A percentile compares a stretch with the other conserved stretches of the same genome.
phyloP scores from a whole-genome alignment of 2,797 vertebrate genomes.

The Takifugu rubripes region DNA sequence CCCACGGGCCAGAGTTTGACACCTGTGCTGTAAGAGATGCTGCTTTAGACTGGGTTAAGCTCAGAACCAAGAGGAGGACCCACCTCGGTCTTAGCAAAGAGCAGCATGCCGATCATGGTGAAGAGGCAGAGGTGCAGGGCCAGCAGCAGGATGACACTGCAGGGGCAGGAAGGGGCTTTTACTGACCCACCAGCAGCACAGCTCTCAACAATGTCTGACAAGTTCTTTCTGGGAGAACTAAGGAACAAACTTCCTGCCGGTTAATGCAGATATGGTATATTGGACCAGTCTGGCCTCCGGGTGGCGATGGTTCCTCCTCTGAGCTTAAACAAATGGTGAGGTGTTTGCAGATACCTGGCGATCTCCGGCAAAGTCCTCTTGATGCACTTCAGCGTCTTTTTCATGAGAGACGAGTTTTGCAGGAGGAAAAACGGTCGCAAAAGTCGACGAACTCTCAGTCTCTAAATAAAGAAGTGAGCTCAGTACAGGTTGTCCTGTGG shows the following conservation, averaged over 20 bases:
- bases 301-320: no score
- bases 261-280: no score
- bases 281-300: no score
- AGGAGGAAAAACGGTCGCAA: constrained; percentile 93
- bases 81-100: constrained; percentile 87
- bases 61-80: constrained; percentile 15
- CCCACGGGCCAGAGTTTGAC: no score
- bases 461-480: constrained; percentile 58
- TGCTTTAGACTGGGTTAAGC: no score
- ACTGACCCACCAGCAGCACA: no score
- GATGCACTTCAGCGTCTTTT: constrained; percentile 95
- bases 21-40: no score
- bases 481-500: not conserved
- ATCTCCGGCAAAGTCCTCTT: constrained; percentile 91
- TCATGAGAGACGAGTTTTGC: constrained; percentile 97
- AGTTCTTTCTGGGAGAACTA: no score
- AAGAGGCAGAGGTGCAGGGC: constrained; percentile 88
- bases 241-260: no score
- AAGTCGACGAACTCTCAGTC: constrained; percentile 81
- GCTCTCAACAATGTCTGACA: no score
- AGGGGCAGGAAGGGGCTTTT: constrained; percentile 3
- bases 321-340: no score
- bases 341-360: constrained; percentile 78
- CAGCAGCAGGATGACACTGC: constrained; percentile 86
- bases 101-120: constrained; percentile 92